Evolutionary conservation across 1,140 invertebrate species (phyloP).

Genomic region (Neodiprion lecontei): DNA sequence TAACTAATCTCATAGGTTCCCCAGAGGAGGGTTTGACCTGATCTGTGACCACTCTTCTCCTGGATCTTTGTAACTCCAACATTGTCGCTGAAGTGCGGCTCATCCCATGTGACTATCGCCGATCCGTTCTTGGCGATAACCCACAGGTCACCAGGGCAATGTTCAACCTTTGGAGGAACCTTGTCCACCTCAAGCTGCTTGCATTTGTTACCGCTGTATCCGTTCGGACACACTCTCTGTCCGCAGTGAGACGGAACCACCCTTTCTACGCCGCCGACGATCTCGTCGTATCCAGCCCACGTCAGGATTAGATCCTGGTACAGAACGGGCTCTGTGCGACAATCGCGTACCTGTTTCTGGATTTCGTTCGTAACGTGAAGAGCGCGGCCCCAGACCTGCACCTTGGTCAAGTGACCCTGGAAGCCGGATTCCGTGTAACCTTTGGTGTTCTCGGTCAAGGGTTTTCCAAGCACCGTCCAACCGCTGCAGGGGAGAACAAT

Average conservation of each 20-base stretch:
- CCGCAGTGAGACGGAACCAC: conserved; percentile 91
- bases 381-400: conserved; percentile 92
- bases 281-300: conserved; percentile 93
- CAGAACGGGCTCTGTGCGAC: conserved; percentile 89
- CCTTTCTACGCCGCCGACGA: conserved; percentile 87
- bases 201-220: conserved; percentile 84
- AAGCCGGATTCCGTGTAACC: conserved; percentile 87
- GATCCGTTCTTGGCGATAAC: conserved; percentile 92
- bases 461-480: conserved; percentile 92
- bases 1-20: conserved; percentile 94
- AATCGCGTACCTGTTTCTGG: conserved; percentile 90
- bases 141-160: conserved; percentile 93
- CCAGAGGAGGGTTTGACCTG: conserved; percentile 91
- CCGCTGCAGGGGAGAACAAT: conserved; percentile 66
- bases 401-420: conserved; percentile 93
- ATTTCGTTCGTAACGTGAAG: conserved; percentile 92
- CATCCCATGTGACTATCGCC: conserved; percentile 92
- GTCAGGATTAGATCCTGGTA: conserved; percentile 86
- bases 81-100: conserved; percentile 90
- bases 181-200: conserved; percentile 86
- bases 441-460: conserved; percentile 75
- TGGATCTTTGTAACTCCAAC: conserved; percentile 80
- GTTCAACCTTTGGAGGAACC: conserved; percentile 81
- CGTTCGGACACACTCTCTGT: conserved; percentile 83
- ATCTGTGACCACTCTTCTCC: conserved; percentile 86